Percentiles rank a stretch among this genome's conserved stretches.
These are phyloP conservation scores for Drymonia ruficornis DNA, from an alignment of 2,888 invertebrate species.

Conservation along the genomic window DNA sequence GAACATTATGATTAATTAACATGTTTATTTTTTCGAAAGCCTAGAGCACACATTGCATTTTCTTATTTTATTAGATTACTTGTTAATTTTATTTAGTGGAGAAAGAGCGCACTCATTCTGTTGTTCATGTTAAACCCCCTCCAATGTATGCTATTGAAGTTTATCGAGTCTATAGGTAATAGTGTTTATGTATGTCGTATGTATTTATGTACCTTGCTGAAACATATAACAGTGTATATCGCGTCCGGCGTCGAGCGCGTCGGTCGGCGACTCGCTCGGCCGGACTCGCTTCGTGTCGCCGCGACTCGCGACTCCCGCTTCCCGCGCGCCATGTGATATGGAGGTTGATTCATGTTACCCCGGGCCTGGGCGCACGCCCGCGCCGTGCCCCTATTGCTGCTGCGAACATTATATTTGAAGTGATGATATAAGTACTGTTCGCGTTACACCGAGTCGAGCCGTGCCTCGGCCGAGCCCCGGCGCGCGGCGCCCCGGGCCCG, in stretches of 20 bases:
- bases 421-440: too few species aligned
- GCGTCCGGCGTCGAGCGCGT: slow-evolving; percentile 16
- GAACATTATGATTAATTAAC: slow-evolving; percentile 35
- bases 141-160: slow-evolving; percentile 57
- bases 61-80: slow-evolving; percentile 53
- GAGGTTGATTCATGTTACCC: slow-evolving; percentile 1
- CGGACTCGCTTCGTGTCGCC: slow-evolving; percentile 29
- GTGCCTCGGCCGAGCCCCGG: too few species aligned
- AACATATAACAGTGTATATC: slow-evolving; percentile 40
- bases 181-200: slow-evolving; percentile 58
- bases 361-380: too few species aligned
- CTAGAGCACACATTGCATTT: slow-evolving; percentile 52
- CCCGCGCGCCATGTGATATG: slow-evolving; percentile 38
- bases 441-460: too few species aligned
- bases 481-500: too few species aligned
- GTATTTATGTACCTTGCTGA: slow-evolving; percentile 50
- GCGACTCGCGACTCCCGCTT: too few species aligned
- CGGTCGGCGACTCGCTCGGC: slow-evolving; percentile 10
- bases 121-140: slow-evolving; percentile 56
- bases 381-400: too few species aligned
- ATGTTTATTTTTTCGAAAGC: slow-evolving; percentile 41
- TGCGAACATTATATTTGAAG: too few species aligned
- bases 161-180: slow-evolving; percentile 60
- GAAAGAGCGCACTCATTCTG: slow-evolving; percentile 53
- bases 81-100: slow-evolving; percentile 61